A percentile compares a stretch with the other conserved stretches of the same genome.
phyloP scores from a whole-genome alignment of 1,140 invertebrate genomes.

The Homalodisca vitripennis region DNA sequence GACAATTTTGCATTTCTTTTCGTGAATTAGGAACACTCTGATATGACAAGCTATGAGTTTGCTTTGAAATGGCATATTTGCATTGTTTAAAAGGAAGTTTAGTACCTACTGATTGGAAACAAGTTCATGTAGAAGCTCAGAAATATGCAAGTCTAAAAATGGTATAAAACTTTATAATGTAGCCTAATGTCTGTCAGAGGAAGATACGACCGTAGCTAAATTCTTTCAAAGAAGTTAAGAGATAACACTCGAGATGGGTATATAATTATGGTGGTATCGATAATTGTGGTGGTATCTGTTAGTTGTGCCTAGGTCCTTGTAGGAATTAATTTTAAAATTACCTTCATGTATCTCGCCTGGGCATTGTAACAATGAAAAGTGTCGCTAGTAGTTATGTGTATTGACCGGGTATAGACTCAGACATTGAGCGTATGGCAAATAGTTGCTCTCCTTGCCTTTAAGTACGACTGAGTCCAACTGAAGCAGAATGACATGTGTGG shows the following conservation, averaged over 20 bases:
- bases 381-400: conserved; percentile 26
- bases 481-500: conserved; percentile 1
- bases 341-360: conserved; percentile 3
- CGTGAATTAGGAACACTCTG: conserved; percentile 16
- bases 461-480: background rate
- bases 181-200: background rate
- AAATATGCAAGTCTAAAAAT: conserved; percentile 20
- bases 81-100: conserved; percentile 19
- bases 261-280: background rate
- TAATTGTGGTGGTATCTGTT: conserved; percentile 24
- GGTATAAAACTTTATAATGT: background rate
- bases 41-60: background rate
- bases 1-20: conserved; percentile 39
- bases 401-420: background rate
- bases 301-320: conserved; percentile 27
- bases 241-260: background rate
- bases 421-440: background rate
- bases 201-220: background rate
- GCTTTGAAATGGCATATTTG: conserved; percentile 18
- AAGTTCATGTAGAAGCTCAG: conserved; percentile 10
- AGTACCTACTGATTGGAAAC: conserved; percentile 1
- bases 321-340: too few species aligned
- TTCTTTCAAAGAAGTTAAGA: conserved; percentile 21
- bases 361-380: conserved; percentile 12
- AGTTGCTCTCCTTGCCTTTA: conserved; percentile 3